Base-by-base conservation (phyloP, 2,888 invertebrate genomes). In the Mythimna pallens region DNA sequence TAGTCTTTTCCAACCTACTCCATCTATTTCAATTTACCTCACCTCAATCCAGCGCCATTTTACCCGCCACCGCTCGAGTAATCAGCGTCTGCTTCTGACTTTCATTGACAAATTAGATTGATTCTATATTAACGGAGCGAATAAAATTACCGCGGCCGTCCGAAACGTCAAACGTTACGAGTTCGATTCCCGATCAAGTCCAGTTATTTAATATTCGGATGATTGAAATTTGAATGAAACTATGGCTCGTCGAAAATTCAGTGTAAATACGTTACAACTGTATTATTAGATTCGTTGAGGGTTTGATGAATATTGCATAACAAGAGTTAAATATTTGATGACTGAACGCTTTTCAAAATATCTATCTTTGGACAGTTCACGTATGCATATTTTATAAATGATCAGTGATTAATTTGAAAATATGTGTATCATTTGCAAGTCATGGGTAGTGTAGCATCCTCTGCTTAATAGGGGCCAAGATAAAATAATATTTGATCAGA, bases 41-140 rank as follows among this genome's bases (percentile, higher is more conserved):
- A 43, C 10, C 50, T 61, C 20, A 62, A 43, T 57, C 43, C 20
- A 85, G 91, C 90, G 83, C 47, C 90, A 91, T 92, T 89, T 93
- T 93, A 92, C 36, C 40, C 4, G 12, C 73, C 78, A 25, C 76
- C 61, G 22, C 71, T 2, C 34, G 63, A 72, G 78, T 77, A 86
- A 85, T 87, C 87, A 78, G 86, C 71, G 84, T 89, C 92, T 93
- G 93, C 80, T 86, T 62, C 84, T 92, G 93, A 93, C 92, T 92
- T 91, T 91, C 92, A 93, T 94, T 93, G 92, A 93, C 91, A 91
- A 93, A 93, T 92, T 91, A 91, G 92, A 94, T 93, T 93, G 92
- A 93, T 91, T 93, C 90, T 88, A 86, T 89, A 92, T 91, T 91
- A 93, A 91, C 91, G 87, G 88, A 87, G 84, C 78, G 72, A 73